Percentiles rank a stretch among this genome's conserved stretches.
phyloP scores from a whole-genome alignment of 2,797 vertebrate species.

The Cirrhinus mrigala region DNA sequence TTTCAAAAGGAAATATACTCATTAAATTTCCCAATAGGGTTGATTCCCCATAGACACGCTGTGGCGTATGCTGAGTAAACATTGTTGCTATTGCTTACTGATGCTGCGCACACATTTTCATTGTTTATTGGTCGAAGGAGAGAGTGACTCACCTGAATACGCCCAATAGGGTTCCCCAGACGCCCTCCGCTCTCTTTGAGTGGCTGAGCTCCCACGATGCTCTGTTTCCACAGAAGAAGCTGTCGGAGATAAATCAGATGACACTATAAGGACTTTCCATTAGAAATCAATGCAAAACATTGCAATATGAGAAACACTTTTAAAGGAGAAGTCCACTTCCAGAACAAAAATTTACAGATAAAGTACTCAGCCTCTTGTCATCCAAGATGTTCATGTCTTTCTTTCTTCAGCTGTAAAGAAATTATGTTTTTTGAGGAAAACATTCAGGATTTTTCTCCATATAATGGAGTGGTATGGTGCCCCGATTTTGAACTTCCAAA shows the following conservation, averaged over 20 bases:
- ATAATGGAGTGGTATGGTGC: too few relatives aligned
- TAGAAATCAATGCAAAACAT: not conserved
- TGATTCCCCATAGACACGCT: conserved; percentile 22
- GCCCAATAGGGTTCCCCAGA: conserved; percentile 94
- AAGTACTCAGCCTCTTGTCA: too few relatives aligned
- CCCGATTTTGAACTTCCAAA: too few relatives aligned
- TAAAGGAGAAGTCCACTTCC: too few relatives aligned
- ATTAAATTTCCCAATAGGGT: conserved; percentile 35
- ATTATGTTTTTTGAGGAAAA: too few relatives aligned
- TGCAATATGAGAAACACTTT: not conserved
- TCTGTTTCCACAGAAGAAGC: conserved; percentile 80
- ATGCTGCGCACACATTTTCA: not conserved
- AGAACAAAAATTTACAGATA: too few relatives aligned
- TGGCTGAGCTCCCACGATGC: conserved; percentile 80
- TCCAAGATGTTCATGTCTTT: too few relatives aligned
- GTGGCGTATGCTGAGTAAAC: conserved; percentile 37
- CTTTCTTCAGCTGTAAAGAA: too few relatives aligned
- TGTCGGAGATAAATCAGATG: conserved; percentile 68
- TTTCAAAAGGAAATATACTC: conserved; percentile 34
- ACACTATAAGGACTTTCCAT: conserved; percentile 12
- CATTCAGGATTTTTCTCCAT: too few relatives aligned
- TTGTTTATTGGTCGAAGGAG: conserved; percentile 42
- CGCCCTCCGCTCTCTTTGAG: conserved; percentile 88
- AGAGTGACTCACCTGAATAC: conserved; percentile 88
- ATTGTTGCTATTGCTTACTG: conserved; percentile 45